A percentile compares a stretch with the other conserved stretches of the same genome.
Conservation (phyloP, 53 echinoderm and acorn worm species). For the Zoroaster sp. region DNA sequence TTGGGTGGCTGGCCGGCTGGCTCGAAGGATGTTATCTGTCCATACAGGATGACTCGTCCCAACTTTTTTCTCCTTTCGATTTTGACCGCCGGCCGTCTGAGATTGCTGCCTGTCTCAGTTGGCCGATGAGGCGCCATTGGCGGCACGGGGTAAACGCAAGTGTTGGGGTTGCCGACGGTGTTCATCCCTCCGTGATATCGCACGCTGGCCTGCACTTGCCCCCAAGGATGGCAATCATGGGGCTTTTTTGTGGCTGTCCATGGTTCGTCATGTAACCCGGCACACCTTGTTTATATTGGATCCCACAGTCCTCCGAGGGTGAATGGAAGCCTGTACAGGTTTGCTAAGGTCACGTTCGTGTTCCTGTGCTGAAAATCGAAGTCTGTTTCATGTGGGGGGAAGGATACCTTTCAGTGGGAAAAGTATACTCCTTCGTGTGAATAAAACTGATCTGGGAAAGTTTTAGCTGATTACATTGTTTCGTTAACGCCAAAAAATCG, state of each 20-base stretch:
- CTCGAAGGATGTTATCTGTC: not conserved
- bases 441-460: no score
- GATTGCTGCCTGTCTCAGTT: conserved; percentile 8
- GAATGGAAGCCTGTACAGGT: not conserved
- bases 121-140: conserved; percentile 33
- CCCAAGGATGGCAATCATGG: not conserved
- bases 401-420: no score
- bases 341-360: not conserved
- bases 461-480: no score
- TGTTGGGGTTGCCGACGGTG: not conserved
- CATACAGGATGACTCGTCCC: not conserved
- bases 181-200: not conserved
- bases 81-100: conserved; percentile 31
- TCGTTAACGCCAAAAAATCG: no score
- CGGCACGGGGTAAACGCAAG: not conserved
- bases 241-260: not conserved
- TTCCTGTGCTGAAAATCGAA: not conserved
- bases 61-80: conserved; percentile 16
- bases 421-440: no score
- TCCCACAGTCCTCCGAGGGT: not conserved
- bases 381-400: not conserved
- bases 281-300: not conserved
- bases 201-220: not conserved
- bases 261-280: not conserved
- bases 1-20: not conserved